phyloP scores from a whole-genome alignment of 2,113 vertebrate species.

The human (Homo sapiens) region DNA sequence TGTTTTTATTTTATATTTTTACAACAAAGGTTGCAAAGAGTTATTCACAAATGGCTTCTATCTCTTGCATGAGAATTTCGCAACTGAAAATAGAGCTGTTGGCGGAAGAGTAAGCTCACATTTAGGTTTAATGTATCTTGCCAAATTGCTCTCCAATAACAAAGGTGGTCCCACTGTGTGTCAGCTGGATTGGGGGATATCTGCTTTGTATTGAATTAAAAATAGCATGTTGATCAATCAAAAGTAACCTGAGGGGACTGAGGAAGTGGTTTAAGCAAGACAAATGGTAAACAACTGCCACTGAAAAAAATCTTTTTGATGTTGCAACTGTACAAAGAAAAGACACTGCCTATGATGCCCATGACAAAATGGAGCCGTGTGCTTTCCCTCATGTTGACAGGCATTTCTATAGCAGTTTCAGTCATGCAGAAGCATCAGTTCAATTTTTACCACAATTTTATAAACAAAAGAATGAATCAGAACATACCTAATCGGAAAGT shows the following conservation, averaged over 20 bases:
- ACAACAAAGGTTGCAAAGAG: background rate
- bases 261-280: background rate
- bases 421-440: background rate
- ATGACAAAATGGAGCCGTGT: constrained; percentile 10
- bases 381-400: constrained; percentile 69
- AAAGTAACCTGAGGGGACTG: background rate
- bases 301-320: background rate
- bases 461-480: constrained; percentile 8
- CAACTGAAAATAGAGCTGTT: background rate
- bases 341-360: background rate
- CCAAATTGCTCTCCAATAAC: background rate
- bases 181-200: background rate
- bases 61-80: background rate
- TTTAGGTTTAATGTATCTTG: background rate
- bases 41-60: background rate
- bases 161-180: background rate
- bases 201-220: background rate
- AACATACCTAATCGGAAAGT: background rate
- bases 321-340: background rate
- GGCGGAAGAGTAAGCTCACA: background rate
- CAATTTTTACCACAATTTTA: constrained; percentile 14
- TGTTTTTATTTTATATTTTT: background rate
- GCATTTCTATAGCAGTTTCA: constrained; percentile 31
- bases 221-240: background rate
- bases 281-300: background rate